Evolutionary conservation across 2,888 invertebrate species (phyloP), one percentile per base, ranked within the genome.

Genomic region (Salticus scenicus): DNA sequence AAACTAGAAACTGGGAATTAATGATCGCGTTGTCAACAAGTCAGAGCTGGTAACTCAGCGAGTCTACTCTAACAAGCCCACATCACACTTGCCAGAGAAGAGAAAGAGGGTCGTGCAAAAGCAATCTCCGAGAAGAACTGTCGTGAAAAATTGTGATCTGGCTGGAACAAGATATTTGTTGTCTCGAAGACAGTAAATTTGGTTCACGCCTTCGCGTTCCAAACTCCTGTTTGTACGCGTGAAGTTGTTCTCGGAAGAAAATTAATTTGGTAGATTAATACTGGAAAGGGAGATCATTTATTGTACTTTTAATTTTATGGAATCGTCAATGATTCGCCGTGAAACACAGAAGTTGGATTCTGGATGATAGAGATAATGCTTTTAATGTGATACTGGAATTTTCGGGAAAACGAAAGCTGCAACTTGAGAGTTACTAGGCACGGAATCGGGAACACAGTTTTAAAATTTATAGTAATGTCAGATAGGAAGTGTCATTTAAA

Each of bases 1-100:
- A 67, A 67, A 67, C 33, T 67, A 37, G 67, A 24, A 37, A 33
- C 42, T 24, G 33, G 66, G 67, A 31, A 76, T 41, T 17, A 76
- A 76, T 75, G 64, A 76, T 76, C 27, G 66, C 66, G 63, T 71
- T 76, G 82, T 83, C 82, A 76, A 71, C 82, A 71, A 66, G 76
- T 63, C 67, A 67, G 33, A 37, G 0, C 37, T 67, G 33, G 57
- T 67, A 67, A 31, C 67, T 37, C 20, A 12, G 66, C 20, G 67
- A 5, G 67, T 67, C 27, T 57, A 24, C 57, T 57, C 20, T 57
- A 57, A 57, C 57, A 57, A 57, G 57, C 14, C 20, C 20, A 24
- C 57, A 57, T 17, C 57, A 57, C 24, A 17, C 57, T 24, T 57
- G 57, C 57, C 57, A 57, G 37, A 4, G 7, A 47, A 24, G 5